phyloP scores from a whole-genome alignment of 2,113 vertebrate genomes.

The Aptenodytes patagonicus region DNA sequence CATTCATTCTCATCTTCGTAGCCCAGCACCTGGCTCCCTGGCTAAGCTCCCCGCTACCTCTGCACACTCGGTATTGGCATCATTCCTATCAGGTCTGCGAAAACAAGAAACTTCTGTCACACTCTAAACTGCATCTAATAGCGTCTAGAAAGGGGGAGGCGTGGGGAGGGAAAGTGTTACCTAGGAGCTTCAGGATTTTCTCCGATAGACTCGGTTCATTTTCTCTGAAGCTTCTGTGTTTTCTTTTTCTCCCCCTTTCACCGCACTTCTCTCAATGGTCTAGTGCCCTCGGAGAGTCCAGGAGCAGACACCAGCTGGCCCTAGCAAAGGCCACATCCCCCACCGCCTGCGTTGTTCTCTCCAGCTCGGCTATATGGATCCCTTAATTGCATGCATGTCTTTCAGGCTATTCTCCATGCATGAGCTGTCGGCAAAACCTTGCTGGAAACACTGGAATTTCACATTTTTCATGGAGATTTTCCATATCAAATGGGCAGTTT shows the following conservation, averaged over 20 bases:
- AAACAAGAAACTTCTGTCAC: background rate
- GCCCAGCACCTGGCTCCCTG: background rate
- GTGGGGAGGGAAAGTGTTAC: background rate
- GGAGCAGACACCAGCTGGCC: constrained; percentile 68
- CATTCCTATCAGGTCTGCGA: background rate
- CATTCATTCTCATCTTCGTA: background rate
- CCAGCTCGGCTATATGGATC: constrained; percentile 14
- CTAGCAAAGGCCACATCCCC: constrained; percentile 64
- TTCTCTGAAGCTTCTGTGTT: constrained; percentile 52
- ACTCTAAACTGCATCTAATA: background rate
- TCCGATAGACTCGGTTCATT: constrained; percentile 24
- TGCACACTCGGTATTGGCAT: background rate
- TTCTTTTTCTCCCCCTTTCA: constrained; percentile 10
- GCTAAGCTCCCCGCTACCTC: background rate
- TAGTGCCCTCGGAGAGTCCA: constrained; percentile 27
- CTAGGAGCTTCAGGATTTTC: constrained; percentile 37
- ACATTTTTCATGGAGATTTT: constrained; percentile 68
- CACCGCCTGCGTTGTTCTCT: constrained; percentile 47
- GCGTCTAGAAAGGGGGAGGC: background rate
- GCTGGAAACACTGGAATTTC: constrained; percentile 68
- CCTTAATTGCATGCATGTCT: constrained; percentile 63
- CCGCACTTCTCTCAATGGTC: constrained; percentile 55
- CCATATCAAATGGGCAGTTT: constrained; percentile 47
- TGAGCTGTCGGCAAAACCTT: constrained; percentile 64
- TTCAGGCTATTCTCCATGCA: constrained; percentile 69